Evolutionary conservation across 2,888 invertebrate species (phyloP), one percentile per base, ranked within the genome.

Genomic region (Achlya flavicornis): DNA sequence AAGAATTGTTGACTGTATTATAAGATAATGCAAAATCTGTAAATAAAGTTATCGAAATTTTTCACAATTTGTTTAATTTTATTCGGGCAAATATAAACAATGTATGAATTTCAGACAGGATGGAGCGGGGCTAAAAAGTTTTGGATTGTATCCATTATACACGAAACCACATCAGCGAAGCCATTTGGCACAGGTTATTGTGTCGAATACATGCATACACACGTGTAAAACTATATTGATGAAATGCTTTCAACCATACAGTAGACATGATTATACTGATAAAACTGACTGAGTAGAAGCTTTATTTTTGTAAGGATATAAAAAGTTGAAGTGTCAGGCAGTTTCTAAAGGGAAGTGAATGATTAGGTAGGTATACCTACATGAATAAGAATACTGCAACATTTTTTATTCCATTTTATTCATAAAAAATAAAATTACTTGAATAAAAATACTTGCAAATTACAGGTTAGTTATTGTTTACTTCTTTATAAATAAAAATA

Each of bases 41-140:
- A 93, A 92, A 93, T 93, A 93, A 93, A 93, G 92, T 93, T 93
- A 92, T 87, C 81, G 86, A 90, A 85, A 81, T 90, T 92, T 91
- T 91, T 86, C 75, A 75, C 69, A 53, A 48, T 58, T 63, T 53
- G 66, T 80, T 84, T 85, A 58, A 77, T 77, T 80, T 26, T 48
- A 32, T 38, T 16, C n/a, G 32, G 14, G 58, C 12, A 58, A 10
- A 33, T 58, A n/a, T 19, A 41, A 48, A 48, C 16, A 48, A 48
- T 10, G 10, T 48, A 48, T 10, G 53, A 19, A 19, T 53, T 14
- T 48, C 48, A 12, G 41, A 6, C 43, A 11, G 60, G 16, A 19
- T 71, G 76, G 70, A 72, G 74, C 74, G 77, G 74, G 73, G 70
- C 72, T 81, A 85, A 85, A 86, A 81, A 83, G 80, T 87, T 90